Evolutionary conservation across 23 tunicate genomes (phyloP).

Genomic region (Ciona savignyi): DNA sequence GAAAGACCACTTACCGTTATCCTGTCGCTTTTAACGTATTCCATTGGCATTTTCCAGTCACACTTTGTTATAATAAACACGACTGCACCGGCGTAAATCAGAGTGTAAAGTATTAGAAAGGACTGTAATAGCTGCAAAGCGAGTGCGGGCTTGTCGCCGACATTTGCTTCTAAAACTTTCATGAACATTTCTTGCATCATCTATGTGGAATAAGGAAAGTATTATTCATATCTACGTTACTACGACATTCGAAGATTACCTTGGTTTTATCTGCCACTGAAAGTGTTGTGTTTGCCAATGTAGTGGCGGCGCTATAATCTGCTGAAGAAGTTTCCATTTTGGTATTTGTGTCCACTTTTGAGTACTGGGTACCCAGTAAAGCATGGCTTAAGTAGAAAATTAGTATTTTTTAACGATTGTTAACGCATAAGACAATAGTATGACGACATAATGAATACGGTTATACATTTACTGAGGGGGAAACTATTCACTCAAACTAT

Average conservation of each 20-base stretch:
- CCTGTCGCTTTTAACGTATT: neutral
- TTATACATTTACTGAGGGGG: no score
- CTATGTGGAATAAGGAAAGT: neutral
- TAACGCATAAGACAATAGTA: neutral
- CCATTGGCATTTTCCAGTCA: slow-evolving; percentile 12
- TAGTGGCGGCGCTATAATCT: neutral
- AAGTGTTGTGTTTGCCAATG: neutral
- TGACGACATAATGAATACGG: no score
- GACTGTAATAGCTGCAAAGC: slow-evolving; percentile 8
- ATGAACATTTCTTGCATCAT: neutral
- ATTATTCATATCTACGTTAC: no score
- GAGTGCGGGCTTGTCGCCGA: slow-evolving; percentile 20
- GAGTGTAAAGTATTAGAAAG: slow-evolving; percentile 12
- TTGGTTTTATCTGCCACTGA: neutral
- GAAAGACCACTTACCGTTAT: no score
- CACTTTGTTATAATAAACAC: slow-evolving; percentile 5
- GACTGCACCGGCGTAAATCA: slow-evolving; percentile 8
- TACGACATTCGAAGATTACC: no score
- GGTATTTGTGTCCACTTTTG: neutral
- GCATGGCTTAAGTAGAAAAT: neutral
- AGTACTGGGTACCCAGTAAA: neutral
- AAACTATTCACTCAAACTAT: no score
- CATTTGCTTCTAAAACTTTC: neutral
- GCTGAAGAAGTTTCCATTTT: neutral
- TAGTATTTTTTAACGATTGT: neutral